Conservation (phyloP, 2,888 invertebrate genomes). For the Eupithecia insigniata region DNA sequence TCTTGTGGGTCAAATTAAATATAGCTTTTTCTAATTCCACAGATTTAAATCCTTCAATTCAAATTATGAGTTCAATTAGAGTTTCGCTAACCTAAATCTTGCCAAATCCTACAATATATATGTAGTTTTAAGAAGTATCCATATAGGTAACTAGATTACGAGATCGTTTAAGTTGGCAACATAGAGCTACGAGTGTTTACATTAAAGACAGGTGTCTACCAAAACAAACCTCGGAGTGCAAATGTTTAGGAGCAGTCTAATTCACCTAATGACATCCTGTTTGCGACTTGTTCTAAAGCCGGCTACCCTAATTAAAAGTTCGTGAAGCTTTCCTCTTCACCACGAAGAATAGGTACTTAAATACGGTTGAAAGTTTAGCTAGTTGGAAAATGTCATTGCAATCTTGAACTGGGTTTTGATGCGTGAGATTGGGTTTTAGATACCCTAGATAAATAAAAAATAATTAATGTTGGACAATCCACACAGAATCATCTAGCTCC, state of each 20-base stretch:
- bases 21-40: not conserved
- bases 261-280: slow-evolving; percentile 54
- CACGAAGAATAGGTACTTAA: slow-evolving; percentile 17
- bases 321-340: slow-evolving; percentile 36
- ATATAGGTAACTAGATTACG: not conserved
- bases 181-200: not conserved
- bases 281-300: slow-evolving; percentile 64
- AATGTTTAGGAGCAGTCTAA: slow-evolving; percentile 32
- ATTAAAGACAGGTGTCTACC: not conserved
- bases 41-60: not conserved
- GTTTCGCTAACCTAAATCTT: not conserved
- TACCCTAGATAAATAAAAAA: no score
- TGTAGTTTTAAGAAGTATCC: not conserved
- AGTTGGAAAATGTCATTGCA: not conserved
- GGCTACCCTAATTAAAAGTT: slow-evolving; percentile 72
- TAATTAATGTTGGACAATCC: no score
- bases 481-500: no score
- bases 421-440: not conserved
- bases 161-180: not conserved
- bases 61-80: not conserved
- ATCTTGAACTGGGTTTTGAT: not conserved
- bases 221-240: slow-evolving; percentile 14
- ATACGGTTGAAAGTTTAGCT: slow-evolving; percentile 14
- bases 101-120: not conserved
- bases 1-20: not conserved